A percentile compares a stretch with the other conserved stretches of the same genome.
These are phyloP conservation scores for Mirza zaza DNA, from an alignment of 2,113 vertebrate species.

Conservation along the genomic window DNA sequence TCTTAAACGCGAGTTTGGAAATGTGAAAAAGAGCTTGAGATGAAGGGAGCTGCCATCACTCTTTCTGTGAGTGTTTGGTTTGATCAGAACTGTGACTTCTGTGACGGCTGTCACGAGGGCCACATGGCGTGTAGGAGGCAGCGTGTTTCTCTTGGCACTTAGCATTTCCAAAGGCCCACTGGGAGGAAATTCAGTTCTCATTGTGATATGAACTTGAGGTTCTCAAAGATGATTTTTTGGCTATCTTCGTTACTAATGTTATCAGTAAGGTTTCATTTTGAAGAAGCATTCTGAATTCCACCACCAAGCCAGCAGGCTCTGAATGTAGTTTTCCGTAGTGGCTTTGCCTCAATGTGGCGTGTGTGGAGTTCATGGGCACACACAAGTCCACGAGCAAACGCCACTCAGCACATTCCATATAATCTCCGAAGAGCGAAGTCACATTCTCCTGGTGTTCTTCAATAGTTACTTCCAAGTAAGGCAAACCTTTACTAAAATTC, in stretches of 20 bases:
- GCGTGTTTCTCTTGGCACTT: background rate
- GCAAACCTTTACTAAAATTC: background rate
- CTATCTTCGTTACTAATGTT: background rate
- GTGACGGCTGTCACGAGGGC: background rate
- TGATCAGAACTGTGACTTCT: background rate
- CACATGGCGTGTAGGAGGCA: background rate
- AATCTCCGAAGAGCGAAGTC: background rate
- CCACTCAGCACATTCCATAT: background rate
- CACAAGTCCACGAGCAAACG: background rate
- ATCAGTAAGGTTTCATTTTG: background rate
- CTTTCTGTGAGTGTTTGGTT: background rate
- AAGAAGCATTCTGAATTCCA: background rate
- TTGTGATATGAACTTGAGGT: background rate
- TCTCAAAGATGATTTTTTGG: conserved; percentile 18
- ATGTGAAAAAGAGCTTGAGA: background rate
- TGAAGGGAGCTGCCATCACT: background rate
- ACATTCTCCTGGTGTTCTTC: background rate
- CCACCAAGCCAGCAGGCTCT: background rate
- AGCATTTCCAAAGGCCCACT: background rate
- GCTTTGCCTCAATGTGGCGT: background rate
- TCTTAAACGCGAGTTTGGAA: background rate
- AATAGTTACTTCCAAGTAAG: background rate
- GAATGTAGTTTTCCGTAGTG: background rate
- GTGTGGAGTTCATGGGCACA: background rate
- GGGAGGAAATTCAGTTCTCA: background rate